Conservation (phyloP, 2,888 invertebrate species). For the Zhuqinia jingwanae region DNA sequence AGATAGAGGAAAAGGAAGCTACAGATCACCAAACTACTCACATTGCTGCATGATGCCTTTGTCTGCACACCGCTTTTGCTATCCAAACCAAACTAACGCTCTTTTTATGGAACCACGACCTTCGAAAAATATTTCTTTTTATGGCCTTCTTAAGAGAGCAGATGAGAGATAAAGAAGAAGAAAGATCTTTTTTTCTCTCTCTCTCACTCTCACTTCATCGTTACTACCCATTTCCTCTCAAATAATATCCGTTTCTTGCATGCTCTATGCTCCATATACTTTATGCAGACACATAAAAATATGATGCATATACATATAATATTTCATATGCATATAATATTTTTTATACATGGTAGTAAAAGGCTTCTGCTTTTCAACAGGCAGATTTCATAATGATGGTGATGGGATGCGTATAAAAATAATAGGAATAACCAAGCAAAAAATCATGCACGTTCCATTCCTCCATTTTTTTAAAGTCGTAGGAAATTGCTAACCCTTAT, state of each 20-base stretch:
- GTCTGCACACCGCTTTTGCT: no score
- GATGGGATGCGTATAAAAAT: neutral
- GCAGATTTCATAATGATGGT: neutral
- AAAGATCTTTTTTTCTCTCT: neutral
- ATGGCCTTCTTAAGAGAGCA: neutral
- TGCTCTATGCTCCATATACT: neutral
- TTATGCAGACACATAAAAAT: no score
- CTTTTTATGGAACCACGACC: neutral
- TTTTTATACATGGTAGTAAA: neutral
- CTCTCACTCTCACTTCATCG: neutral
- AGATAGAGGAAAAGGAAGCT: slow-evolving; percentile 43
- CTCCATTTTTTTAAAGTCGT: no score
- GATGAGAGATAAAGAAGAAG: neutral
- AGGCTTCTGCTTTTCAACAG: neutral
- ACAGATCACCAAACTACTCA: slow-evolving; percentile 27
- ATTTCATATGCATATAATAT: neutral
- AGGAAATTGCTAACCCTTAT: slow-evolving; percentile 31
- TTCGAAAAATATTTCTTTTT: slow-evolving; percentile 38
- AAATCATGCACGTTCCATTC: slow-evolving; percentile 3
- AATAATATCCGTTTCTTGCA: slow-evolving; percentile 30
- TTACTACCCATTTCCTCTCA: slow-evolving; percentile 51
- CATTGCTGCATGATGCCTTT: no score
- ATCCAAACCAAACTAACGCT: no score
- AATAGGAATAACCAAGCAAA: neutral
- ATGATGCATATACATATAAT: slow-evolving; percentile 6